Evolutionary conservation across 2,797 vertebrate genomes (phyloP).

Genomic region (Podargus strigoides): DNA sequence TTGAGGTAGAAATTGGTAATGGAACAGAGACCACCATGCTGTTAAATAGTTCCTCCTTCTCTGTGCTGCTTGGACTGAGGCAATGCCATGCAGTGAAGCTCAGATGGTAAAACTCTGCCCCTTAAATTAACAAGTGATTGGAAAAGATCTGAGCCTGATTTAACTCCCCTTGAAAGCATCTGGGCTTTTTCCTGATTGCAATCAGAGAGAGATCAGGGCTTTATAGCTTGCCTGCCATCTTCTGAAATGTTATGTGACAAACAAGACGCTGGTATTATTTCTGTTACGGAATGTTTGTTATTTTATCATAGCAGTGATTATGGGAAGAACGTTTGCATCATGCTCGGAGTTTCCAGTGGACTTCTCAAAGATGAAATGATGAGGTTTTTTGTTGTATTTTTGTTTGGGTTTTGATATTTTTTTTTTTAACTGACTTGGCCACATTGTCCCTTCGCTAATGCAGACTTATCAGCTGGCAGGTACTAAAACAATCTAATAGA

Average conservation of each 20-base stretch:
- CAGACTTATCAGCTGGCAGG: neutral
- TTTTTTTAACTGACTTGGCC: neutral
- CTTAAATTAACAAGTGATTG: slow-evolving; percentile 47
- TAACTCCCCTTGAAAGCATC: slow-evolving; percentile 29
- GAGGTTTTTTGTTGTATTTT: neutral
- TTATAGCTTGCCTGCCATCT: slow-evolving; percentile 15
- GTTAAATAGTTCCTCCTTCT: neutral
- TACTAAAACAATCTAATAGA: slow-evolving; percentile 3
- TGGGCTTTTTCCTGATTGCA: slow-evolving; percentile 55
- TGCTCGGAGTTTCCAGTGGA: neutral
- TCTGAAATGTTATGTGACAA: slow-evolving; percentile 50
- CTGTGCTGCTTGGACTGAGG: neutral
- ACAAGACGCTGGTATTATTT: neutral
- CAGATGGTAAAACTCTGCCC: slow-evolving; percentile 1
- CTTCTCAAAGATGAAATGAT: neutral
- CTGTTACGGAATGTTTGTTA: slow-evolving; percentile 1
- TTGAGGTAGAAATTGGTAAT: neutral
- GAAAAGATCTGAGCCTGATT: slow-evolving; percentile 36
- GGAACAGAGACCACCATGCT: neutral
- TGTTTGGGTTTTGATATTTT: neutral
- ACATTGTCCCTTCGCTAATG: neutral
- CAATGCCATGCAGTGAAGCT: neutral
- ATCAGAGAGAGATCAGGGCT: slow-evolving; percentile 9
- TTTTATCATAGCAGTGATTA: neutral
- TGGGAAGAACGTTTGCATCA: neutral